Evolutionary conservation across 2,113 vertebrate species (phyloP), one percentile per base, ranked within the genome.

Genomic region (Strix aluco): DNA sequence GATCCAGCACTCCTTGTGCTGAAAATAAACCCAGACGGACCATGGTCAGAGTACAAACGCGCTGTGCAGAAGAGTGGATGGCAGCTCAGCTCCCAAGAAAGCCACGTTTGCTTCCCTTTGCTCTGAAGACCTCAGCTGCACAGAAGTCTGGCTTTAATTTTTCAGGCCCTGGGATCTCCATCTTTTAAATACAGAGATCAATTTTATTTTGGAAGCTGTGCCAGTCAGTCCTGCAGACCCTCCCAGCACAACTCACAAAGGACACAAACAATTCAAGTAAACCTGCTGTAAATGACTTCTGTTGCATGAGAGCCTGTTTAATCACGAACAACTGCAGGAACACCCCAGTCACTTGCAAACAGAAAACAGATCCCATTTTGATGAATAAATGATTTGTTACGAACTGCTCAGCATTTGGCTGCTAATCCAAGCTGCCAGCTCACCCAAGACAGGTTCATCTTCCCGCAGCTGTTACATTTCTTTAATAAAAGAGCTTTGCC

Each of bases 31-130:
- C 58, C 57, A 11, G 32, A 8, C 0, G 3, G 26, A 9, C 8
- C 15, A 8, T 0, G 5, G 30, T 5, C 5, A 5, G 72, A 20
- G 34, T 3, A 20, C 14, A 14, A 21, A 40, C 0, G 0, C 1
- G 6, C n/a, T 3, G 2, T 23, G 42, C 14, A 9, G 55, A 13
- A 9, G 27, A 38, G 10, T 0, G 20, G 23, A 49, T 32, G 59
- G 4, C 44, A 17, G 18, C 61, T 52, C 18, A 34, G 84, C 49
- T 21, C 36, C 52, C 3, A 1, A 13, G 22, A 26, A 32, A n/a
- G 30, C 38, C 1, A 0, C 2, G 0, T 52, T 69, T 84, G 17
- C 30, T 62, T 54, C 38, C 38, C 38, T 63, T 49, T 25, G 29
- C 49, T 59, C 51, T 15, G 49, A n/a, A 30, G 30, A 65, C 15